A percentile compares a stretch with the other conserved stretches of the same genome.
These are phyloP conservation scores for Octopus bimaculoides DNA, from an alignment of 1,140 invertebrate species.

Conservation along the genomic window DNA sequence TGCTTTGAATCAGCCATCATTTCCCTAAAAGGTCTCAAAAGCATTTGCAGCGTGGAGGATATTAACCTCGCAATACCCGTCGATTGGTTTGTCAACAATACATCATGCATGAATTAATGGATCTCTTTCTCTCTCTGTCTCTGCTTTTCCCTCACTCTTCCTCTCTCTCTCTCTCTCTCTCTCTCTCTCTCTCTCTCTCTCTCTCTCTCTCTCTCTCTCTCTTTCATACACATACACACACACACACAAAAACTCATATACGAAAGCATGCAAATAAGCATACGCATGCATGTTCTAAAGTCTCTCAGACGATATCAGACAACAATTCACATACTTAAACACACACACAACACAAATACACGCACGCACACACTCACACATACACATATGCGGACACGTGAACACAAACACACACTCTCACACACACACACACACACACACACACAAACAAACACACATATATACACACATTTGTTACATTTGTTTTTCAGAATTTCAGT, in stretches of 20 bases:
- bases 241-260: neutral
- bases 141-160: neutral
- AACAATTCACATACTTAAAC: neutral
- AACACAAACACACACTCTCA: no score
- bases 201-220: neutral
- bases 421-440: no score
- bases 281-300: neutral
- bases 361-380: neutral
- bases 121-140: neutral
- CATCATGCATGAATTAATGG: neutral
- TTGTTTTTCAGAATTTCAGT: no score
- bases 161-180: slow-evolving; percentile 7
- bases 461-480: no score
- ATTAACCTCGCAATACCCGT: neutral
- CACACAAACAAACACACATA: no score
- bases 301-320: neutral
- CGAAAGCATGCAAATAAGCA: neutral
- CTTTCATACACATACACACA: neutral
- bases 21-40: slow-evolving; percentile 6
- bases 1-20: slow-evolving; percentile 14
- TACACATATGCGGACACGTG: neutral
- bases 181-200: slow-evolving; percentile 6
- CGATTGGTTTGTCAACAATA: neutral
- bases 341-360: neutral
- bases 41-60: slow-evolving; percentile 15